phyloP scores from a whole-genome alignment of 2,888 invertebrate species.

The Hofmannophila pseudospretella region DNA sequence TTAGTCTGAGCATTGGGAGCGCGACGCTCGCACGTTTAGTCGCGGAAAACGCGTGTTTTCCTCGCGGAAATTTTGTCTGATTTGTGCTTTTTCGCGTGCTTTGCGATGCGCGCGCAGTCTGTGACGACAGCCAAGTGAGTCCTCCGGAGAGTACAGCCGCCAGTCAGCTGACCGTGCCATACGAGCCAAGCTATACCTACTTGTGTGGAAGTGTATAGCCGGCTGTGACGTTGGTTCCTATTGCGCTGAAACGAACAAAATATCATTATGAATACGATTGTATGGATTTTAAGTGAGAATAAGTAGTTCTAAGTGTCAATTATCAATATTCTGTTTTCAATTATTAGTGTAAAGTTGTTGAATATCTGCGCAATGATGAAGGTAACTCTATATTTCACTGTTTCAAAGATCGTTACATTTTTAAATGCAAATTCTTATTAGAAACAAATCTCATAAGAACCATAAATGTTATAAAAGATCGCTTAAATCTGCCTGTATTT shows the following conservation, averaged over 20 bases:
- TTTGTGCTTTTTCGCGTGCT: slow-evolving; percentile 45
- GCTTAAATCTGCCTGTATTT: too few species aligned
- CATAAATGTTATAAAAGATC: too few species aligned
- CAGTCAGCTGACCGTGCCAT: slow-evolving; percentile 34
- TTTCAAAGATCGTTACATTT: too few species aligned
- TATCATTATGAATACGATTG: neutral
- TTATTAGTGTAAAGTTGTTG: too few species aligned
- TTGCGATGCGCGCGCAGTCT: slow-evolving; percentile 53
- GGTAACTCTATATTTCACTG: too few species aligned
- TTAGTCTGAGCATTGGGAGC: slow-evolving; percentile 77
- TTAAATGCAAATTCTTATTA: too few species aligned
- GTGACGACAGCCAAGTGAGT: slow-evolving; percentile 20
- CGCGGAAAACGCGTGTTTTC: slow-evolving; percentile 72
- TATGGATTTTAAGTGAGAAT: slow-evolving; percentile 6
- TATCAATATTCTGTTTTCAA: too few species aligned
- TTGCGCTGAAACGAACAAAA: neutral
- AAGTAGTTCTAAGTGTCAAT: too few species aligned
- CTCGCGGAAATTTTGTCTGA: slow-evolving; percentile 59
- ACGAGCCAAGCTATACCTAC: slow-evolving; percentile 17
- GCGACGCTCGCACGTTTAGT: slow-evolving; percentile 74
- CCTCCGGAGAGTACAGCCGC: slow-evolving; percentile 14
- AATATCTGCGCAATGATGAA: too few species aligned
- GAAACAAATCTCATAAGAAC: too few species aligned
- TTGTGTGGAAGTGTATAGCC: slow-evolving; percentile 16
- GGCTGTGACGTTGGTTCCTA: slow-evolving; percentile 20